phyloP scores from a whole-genome alignment of 1,140 invertebrate species.

The Acromyrmex heyeri region DNA sequence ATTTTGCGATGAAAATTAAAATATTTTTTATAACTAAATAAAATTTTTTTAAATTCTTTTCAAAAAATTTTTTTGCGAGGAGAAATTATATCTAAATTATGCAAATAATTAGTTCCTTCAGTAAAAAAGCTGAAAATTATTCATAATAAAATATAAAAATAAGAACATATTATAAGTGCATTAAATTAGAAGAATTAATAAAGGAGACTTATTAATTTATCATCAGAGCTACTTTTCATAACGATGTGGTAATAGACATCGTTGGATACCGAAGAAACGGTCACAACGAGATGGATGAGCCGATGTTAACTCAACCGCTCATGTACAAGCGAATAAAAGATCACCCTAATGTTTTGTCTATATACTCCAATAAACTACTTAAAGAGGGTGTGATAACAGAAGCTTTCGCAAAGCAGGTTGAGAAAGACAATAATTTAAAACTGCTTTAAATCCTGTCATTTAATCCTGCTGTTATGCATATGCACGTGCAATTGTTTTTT shows the following conservation, averaged over 20 bases:
- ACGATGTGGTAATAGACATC: slow-evolving; percentile 96
- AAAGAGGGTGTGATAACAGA: slow-evolving; percentile 91
- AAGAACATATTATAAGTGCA: background rate
- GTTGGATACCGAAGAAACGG: slow-evolving; percentile 95
- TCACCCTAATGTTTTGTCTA: slow-evolving; percentile 88
- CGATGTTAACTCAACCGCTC: slow-evolving; percentile 97
- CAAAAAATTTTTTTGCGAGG: background rate
- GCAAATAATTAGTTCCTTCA: background rate
- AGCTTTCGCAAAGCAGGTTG: slow-evolving; percentile 90
- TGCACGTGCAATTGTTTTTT: slow-evolving; percentile 84
- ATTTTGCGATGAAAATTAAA: slow-evolving; percentile 11
- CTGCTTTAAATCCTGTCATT: background rate
- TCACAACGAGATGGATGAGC: slow-evolving; percentile 98
- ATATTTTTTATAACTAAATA: background rate
- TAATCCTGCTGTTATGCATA: background rate
- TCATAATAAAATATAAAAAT: background rate
- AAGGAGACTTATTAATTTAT: background rate
- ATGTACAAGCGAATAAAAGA: slow-evolving; percentile 96
- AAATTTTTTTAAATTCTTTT: too few relatives aligned
- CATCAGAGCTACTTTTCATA: slow-evolving; percentile 91
- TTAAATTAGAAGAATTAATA: background rate
- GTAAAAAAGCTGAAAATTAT: background rate
- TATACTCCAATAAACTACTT: slow-evolving; percentile 92
- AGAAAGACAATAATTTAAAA: background rate
- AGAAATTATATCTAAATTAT: background rate